Evolutionary conservation across 2,888 invertebrate genomes (phyloP).

Genomic region (Portevinia maculata): DNA sequence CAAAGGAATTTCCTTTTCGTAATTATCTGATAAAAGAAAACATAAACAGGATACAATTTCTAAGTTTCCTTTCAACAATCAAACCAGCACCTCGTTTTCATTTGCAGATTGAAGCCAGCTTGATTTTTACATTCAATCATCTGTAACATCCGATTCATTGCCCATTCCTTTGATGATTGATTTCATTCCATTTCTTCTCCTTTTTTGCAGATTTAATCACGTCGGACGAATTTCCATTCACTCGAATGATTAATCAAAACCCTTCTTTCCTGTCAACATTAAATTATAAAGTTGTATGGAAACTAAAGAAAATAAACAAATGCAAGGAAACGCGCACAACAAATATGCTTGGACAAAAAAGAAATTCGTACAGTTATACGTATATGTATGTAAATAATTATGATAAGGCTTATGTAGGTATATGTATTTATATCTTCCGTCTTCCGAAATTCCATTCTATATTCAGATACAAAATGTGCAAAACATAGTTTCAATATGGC

Average conservation of each 20-base stretch:
- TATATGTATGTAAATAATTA: neutral
- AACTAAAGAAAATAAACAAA: neutral
- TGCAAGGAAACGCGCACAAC: neutral
- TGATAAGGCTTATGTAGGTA: neutral
- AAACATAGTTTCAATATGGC: neutral
- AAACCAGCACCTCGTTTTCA: no score
- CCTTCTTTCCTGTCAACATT: neutral
- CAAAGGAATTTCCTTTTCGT: no score
- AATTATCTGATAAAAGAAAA: no score
- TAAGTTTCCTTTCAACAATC: no score
- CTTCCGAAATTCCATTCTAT: no score
- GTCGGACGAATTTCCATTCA: no score
- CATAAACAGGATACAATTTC: no score
- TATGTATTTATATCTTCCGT: neutral
- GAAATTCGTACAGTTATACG: neutral
- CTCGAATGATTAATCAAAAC: neutral
- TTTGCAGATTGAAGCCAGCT: no score
- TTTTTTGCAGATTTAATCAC: constrained; percentile 33
- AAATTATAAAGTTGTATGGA: neutral
- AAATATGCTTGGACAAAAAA: neutral
- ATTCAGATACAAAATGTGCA: neutral
- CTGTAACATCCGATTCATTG: neutral
- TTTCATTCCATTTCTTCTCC: constrained; percentile 37
- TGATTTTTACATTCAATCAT: neutral
- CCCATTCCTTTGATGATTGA: neutral